Percentiles rank a stretch among this genome's conserved stretches.
phyloP scores from a whole-genome alignment of 2,888 invertebrate species.

The Agrotis ipsilon region DNA sequence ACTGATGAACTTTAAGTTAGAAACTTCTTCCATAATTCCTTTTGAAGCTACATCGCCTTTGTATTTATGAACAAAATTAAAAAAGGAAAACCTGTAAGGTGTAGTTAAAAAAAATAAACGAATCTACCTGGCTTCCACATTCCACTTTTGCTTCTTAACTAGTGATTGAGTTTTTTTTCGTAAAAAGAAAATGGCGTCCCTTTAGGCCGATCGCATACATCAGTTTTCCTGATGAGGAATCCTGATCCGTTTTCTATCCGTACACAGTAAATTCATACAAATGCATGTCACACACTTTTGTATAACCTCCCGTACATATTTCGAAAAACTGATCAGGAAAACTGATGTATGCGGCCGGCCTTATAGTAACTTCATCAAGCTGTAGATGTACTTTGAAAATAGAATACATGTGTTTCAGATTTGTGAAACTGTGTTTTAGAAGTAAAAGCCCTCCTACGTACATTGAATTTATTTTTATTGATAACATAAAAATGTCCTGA shows the following conservation, averaged over 20 bases:
- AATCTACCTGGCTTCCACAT: no score
- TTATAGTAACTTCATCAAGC: no score
- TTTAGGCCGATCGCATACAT: no score
- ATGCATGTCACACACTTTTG: no score
- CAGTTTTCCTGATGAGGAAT: no score
- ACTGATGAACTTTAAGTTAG: slow-evolving; percentile 80
- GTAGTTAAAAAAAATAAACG: slow-evolving; percentile 13
- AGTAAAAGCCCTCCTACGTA: background rate
- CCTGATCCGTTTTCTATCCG: no score
- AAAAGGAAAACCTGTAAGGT: slow-evolving; percentile 25
- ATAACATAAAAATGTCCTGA: background rate
- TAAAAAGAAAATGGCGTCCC: no score
- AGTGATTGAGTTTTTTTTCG: slow-evolving; percentile 17
- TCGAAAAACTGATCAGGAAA: no score
- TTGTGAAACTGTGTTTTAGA: slow-evolving; percentile 17
- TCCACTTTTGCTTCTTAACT: background rate
- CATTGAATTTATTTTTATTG: background rate
- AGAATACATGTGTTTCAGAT: slow-evolving; percentile 13
- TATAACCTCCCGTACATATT: no score
- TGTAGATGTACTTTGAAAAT: slow-evolving; percentile 18
- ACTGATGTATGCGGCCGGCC: no score
- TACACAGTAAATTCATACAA: no score
- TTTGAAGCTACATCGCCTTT: slow-evolving; percentile 76
- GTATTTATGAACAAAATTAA: slow-evolving; percentile 63
- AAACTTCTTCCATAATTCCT: slow-evolving; percentile 84